Conservation (phyloP, 2,797 vertebrate species). For the Rhinophrynus dorsalis region DNA sequence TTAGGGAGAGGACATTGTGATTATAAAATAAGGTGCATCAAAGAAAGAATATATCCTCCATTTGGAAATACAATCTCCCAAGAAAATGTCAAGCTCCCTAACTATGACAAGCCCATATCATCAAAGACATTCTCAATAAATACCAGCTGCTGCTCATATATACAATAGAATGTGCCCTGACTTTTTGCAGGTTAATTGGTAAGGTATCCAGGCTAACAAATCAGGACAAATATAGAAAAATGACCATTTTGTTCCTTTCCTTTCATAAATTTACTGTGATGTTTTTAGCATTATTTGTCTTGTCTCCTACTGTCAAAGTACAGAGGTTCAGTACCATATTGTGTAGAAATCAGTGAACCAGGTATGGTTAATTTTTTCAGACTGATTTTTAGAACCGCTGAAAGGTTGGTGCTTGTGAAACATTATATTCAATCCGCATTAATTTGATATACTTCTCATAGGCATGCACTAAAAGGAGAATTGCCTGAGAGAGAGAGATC, state of each 20-base stretch:
- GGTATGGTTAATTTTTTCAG: too few relatives aligned
- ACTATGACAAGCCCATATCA: neutral
- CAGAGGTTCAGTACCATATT: too few relatives aligned
- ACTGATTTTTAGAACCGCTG: too few relatives aligned
- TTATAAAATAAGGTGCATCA: too few relatives aligned
- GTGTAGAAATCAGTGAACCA: too few relatives aligned
- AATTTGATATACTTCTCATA: too few relatives aligned
- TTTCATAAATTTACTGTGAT: neutral
- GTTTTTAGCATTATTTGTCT: neutral
- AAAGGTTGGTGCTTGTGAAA: too few relatives aligned
- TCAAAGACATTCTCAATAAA: constrained; percentile 1
- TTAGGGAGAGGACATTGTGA: too few relatives aligned
- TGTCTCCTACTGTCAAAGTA: too few relatives aligned
- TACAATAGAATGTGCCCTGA: neutral
- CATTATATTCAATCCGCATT: too few relatives aligned
- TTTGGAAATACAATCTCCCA: neutral
- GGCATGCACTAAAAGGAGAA: too few relatives aligned
- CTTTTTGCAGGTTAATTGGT: neutral
- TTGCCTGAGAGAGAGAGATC: too few relatives aligned
- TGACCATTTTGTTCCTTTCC: neutral
- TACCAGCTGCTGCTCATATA: neutral
- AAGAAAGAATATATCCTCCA: neutral
- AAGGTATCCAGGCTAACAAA: neutral
- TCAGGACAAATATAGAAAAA: neutral
- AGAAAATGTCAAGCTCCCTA: neutral